A percentile compares a stretch with the other conserved stretches of the same genome.
Conservation (phyloP, 2,888 invertebrate species). For the Megalurothrips usitatus region DNA sequence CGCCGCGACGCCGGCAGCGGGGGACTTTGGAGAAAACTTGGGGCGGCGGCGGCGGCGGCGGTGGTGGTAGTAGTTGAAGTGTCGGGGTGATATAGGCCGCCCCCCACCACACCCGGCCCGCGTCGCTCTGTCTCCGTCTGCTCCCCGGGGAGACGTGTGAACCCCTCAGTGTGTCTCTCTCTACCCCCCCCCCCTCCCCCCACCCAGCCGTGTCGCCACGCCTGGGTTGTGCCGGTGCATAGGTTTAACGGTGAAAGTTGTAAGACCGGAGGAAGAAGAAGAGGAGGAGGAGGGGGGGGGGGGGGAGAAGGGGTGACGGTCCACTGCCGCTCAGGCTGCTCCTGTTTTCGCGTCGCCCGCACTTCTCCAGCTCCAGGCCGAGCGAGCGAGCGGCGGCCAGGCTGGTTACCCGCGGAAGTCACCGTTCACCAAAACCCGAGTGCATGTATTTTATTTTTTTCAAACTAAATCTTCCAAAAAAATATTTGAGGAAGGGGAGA, state of each 20-base stretch:
- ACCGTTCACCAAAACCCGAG: too few species aligned
- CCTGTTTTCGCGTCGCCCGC: background rate
- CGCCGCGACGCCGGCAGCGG: too few species aligned
- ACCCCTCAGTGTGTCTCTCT: too few species aligned
- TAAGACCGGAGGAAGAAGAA: background rate
- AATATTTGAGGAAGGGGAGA: too few species aligned
- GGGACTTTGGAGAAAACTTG: background rate
- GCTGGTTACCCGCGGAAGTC: too few species aligned
- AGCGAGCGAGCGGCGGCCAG: background rate
- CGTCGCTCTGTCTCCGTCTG: background rate
- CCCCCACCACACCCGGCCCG: background rate
- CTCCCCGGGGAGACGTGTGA: background rate
- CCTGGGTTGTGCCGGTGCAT: background rate
- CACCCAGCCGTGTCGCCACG: background rate
- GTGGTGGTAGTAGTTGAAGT: background rate
- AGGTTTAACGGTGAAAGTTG: constrained; percentile 24
- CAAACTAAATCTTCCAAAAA: too few species aligned
- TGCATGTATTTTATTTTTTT: too few species aligned
- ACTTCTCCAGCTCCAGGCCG: background rate
- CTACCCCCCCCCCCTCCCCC: background rate
- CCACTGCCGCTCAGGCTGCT: background rate
- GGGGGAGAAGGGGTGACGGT: background rate
- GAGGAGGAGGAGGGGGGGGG: background rate
- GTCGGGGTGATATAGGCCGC: background rate
- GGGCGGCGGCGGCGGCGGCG: background rate